Evolutionary conservation across 2,888 invertebrate genomes (phyloP).

Genomic region (Graphium colonna): DNA sequence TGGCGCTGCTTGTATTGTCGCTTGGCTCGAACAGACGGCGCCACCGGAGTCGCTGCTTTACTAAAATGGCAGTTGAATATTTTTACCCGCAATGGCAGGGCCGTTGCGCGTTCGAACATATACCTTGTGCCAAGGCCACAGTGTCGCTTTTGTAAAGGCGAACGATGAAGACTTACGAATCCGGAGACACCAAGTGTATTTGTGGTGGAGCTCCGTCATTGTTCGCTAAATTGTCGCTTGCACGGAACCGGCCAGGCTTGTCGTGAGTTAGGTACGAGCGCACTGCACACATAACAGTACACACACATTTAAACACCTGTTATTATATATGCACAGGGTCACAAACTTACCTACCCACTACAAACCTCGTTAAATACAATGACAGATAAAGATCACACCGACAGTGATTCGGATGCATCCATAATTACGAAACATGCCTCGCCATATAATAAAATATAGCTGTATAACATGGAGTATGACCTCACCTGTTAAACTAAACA

Average conservation of each 20-base stretch:
- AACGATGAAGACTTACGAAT: conserved; percentile 57
- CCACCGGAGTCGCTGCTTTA: conserved; percentile 75
- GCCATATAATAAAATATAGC: conserved; percentile 51
- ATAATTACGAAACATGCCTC: conserved; percentile 53
- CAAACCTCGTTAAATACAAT: conserved; percentile 69
- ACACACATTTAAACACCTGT: conserved; percentile 78
- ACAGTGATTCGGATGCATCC: conserved; percentile 62
- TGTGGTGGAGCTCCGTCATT: conserved; percentile 76
- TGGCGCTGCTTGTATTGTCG: conserved; percentile 73
- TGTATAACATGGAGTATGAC: conserved; percentile 56
- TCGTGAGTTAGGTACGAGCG: conserved; percentile 73
- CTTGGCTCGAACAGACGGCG: conserved; percentile 72
- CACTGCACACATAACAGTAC: conserved; percentile 65
- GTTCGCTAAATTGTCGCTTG: conserved; percentile 79
- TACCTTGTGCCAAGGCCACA: conserved; percentile 36
- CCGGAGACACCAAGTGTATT: conserved; percentile 67
- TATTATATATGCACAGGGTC: conserved; percentile 74
- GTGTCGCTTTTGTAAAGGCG: conserved; percentile 37
- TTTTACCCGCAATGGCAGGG: conserved; percentile 59
- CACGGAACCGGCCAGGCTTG: conserved; percentile 75
- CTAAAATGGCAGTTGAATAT: conserved; percentile 79
- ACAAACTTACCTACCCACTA: conserved; percentile 56
- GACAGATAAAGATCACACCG: conserved; percentile 69
- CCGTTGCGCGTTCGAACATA: conserved; percentile 33
- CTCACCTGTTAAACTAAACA: conserved; percentile 32